These are phyloP conservation scores for Oreochromis tanganicae DNA, from an alignment of 2,113 vertebrate genomes.

Conservation along the genomic window DNA sequence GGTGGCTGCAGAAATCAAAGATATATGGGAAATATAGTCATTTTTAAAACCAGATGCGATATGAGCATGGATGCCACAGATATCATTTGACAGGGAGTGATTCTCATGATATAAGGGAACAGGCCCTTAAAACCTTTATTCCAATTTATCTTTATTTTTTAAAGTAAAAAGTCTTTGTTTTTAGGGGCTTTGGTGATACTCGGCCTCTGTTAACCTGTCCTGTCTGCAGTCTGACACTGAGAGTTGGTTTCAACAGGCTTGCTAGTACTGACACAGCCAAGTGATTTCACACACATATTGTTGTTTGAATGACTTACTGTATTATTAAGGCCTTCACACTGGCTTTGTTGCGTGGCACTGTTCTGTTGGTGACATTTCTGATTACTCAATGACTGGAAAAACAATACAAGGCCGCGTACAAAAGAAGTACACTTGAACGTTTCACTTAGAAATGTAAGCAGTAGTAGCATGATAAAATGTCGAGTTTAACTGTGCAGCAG, in stretches of 20 bases:
- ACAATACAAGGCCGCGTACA: neutral
- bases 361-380: neutral
- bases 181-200: neutral
- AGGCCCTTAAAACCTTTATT: neutral
- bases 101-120: neutral
- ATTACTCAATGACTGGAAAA: neutral
- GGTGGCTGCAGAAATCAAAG: neutral
- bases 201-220: neutral
- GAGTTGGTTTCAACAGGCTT: neutral
- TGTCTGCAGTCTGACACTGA: neutral
- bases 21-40: neutral
- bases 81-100: neutral
- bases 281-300: neutral
- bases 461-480: neutral
- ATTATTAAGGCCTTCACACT: neutral
- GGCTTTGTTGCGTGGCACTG: neutral
- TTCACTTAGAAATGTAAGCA: neutral
- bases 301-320: neutral
- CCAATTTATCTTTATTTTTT: neutral
- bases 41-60: neutral
- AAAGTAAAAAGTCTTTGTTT: neutral
- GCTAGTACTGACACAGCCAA: neutral
- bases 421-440: neutral
- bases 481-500: neutral
- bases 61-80: neutral